Conservation (phyloP, 1,140 invertebrate genomes). For the Musca vetustissima region DNA sequence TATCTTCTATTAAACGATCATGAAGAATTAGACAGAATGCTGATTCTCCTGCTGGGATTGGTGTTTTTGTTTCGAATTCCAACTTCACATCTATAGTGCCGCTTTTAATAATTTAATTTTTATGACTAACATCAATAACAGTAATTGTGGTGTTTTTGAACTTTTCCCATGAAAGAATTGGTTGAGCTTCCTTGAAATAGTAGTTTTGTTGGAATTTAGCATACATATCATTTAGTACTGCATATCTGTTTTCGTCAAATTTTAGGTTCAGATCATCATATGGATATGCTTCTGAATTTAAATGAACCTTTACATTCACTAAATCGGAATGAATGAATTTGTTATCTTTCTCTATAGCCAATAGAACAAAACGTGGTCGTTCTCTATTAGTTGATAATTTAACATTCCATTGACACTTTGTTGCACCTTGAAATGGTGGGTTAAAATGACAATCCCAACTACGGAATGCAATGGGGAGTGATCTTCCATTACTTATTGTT, state of each 20-base stretch:
- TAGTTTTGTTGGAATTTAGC: conserved; percentile 28
- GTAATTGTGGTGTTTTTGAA: no score
- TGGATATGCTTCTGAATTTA: conserved; percentile 41
- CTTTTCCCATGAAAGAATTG: conserved; percentile 36
- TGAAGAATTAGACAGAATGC: conserved; percentile 41
- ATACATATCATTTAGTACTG: conserved; percentile 27
- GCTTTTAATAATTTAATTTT: conserved; percentile 34
- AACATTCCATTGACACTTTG: neutral
- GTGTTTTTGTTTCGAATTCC: conserved; percentile 35
- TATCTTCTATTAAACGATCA: conserved; percentile 32
- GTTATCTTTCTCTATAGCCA: neutral
- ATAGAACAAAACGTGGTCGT: neutral
- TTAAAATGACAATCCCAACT: conserved; percentile 22
- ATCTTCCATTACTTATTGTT: neutral
- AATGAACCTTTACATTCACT: conserved; percentile 36
- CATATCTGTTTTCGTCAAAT: conserved; percentile 26
- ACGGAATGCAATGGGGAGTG: conserved; percentile 13
- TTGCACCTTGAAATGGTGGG: neutral
- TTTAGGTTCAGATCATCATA: conserved; percentile 41
- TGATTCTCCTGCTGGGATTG: conserved; percentile 33
- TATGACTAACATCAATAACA: no score
- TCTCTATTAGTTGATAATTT: neutral
- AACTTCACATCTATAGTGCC: conserved; percentile 37
- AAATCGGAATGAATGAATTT: conserved; percentile 29
- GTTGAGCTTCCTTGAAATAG: conserved; percentile 13